These are phyloP conservation scores for Mycogona germanica DNA, from an alignment of 2,888 invertebrate genomes.

Conservation along the genomic window DNA sequence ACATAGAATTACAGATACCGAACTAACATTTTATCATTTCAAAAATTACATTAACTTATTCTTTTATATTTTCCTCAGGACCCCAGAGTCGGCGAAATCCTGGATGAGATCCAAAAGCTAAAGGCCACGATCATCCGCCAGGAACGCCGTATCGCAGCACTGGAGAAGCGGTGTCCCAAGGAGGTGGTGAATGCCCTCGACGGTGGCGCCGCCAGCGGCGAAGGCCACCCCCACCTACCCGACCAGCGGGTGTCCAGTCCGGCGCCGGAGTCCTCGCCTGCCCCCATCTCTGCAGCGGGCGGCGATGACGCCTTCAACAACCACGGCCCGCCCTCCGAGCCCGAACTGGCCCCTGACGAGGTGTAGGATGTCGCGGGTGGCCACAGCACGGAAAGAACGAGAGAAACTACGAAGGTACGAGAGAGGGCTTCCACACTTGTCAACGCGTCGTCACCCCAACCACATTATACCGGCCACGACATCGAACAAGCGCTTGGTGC, in stretches of 20 bases:
- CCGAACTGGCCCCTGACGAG: constrained; percentile 20
- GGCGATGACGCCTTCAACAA: constrained; percentile 7
- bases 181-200: constrained; percentile 1
- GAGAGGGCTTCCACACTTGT: no score
- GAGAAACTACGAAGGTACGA: no score
- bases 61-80: background rate
- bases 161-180: constrained; percentile 44
- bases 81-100: constrained; percentile 53
- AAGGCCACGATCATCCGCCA: constrained; percentile 92
- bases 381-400: no score
- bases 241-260: background rate
- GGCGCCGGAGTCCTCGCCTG: background rate
- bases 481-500: no score
- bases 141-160: constrained; percentile 68
- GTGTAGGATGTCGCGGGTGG: no score
- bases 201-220: background rate
- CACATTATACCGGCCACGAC: no score
- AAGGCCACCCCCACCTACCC: no score
- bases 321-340: constrained; percentile 9
- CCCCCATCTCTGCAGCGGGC: constrained; percentile 2
- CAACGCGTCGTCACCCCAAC: no score
- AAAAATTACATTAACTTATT: background rate
- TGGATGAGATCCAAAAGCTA: constrained; percentile 78
- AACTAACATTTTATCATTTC: no score
- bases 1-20: no score